Evolutionary conservation across 2,888 invertebrate genomes (phyloP).

Genomic region (Abscondita cerata): DNA sequence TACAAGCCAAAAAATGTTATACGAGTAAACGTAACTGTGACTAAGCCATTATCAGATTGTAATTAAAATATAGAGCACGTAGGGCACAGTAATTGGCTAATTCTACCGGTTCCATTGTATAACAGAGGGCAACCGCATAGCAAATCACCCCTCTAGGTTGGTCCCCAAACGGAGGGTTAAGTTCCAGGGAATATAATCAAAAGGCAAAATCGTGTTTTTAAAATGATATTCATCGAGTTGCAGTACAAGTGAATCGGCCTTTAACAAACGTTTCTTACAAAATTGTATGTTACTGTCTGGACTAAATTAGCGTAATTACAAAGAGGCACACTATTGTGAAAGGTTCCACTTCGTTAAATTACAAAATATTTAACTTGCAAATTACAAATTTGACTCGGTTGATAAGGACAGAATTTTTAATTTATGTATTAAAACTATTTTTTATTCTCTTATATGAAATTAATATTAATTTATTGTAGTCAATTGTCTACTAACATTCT

Average conservation of each 20-base stretch:
- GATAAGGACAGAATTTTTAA: neutral
- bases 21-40: slow-evolving; percentile 36
- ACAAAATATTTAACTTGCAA: slow-evolving; percentile 33
- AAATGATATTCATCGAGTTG: slow-evolving; percentile 6
- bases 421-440: no score
- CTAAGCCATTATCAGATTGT: slow-evolving; percentile 57
- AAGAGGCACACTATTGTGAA: slow-evolving; percentile 23
- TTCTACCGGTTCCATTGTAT: slow-evolving; percentile 58
- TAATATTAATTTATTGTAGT: no score
- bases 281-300: slow-evolving; percentile 28
- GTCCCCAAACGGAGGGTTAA: slow-evolving; percentile 33
- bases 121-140: slow-evolving; percentile 60
- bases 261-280: slow-evolving; percentile 13
- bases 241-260: slow-evolving; percentile 18
- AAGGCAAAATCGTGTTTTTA: slow-evolving; percentile 24
- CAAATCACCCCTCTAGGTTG: slow-evolving; percentile 54
- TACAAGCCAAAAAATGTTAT: slow-evolving; percentile 16
- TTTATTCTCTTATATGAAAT: no score
- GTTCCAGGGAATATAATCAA: slow-evolving; percentile 25
- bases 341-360: slow-evolving; percentile 27
- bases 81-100: slow-evolving; percentile 59
- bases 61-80: slow-evolving; percentile 59
- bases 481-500: no score
- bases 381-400: slow-evolving; percentile 11
- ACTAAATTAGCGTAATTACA: slow-evolving; percentile 37